These are phyloP conservation scores for Campylomormyrus tamandua DNA, from an alignment of 2,113 vertebrate genomes.

Conservation along the genomic window DNA sequence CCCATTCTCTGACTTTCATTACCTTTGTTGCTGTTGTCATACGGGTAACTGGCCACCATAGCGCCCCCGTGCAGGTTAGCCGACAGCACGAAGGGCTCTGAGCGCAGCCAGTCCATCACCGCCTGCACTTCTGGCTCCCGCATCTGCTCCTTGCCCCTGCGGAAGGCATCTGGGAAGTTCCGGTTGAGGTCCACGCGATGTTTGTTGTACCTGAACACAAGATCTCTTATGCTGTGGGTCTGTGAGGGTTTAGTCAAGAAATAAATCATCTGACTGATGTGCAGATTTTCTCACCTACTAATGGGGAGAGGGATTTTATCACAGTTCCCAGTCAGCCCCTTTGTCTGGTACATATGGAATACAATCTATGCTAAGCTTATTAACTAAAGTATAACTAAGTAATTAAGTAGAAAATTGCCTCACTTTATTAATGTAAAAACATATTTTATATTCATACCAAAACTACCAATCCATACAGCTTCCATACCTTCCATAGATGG, in stretches of 20 bases:
- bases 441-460: not conserved
- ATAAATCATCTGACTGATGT: not conserved
- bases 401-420: not conserved
- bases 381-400: not conserved
- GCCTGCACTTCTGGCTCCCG: slow-evolving; percentile 78
- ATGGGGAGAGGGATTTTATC: not conserved
- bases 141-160: slow-evolving; percentile 4
- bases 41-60: slow-evolving; percentile 86
- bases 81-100: slow-evolving; percentile 81
- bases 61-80: slow-evolving; percentile 91
- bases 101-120: slow-evolving; percentile 78
- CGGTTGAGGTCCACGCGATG: slow-evolving; percentile 81
- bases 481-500: not conserved
- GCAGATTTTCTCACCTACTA: not conserved
- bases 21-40: slow-evolving; percentile 82
- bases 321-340: not conserved
- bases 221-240: not conserved
- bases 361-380: not conserved
- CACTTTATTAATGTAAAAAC: not conserved
- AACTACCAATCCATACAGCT: not conserved
- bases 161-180: slow-evolving; percentile 83
- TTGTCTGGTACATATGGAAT: not conserved
- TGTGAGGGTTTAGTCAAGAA: not conserved
- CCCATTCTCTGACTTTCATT: not conserved
- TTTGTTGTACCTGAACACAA: slow-evolving; percentile 66